A percentile compares a stretch with the other conserved stretches of the same genome.
phyloP scores from a whole-genome alignment of 1,140 invertebrate genomes.

The Brachionus asplanchnoidis region DNA sequence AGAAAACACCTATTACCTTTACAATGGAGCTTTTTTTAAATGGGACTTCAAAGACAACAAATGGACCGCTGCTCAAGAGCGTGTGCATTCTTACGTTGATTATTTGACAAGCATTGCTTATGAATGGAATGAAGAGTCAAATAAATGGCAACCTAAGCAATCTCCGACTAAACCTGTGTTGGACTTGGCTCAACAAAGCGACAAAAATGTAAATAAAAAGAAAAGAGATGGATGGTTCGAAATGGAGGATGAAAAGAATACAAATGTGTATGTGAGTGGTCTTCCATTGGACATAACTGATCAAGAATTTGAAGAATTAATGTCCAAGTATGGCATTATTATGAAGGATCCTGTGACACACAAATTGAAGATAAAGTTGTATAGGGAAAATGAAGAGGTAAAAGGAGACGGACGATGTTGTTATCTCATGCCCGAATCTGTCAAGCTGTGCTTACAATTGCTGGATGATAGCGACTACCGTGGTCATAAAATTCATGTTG shows the following conservation, averaged over 20 bases:
- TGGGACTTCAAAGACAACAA: constrained; percentile 24
- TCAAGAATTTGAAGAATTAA: constrained; percentile 70
- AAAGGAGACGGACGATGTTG: constrained; percentile 96
- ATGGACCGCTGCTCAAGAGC: not conserved
- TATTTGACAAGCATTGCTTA: constrained; percentile 15
- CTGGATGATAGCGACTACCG: constrained; percentile 79
- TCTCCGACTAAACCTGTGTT: not conserved
- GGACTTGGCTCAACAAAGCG: not conserved
- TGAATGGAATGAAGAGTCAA: constrained; percentile 34
- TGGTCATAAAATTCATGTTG: constrained; percentile 73
- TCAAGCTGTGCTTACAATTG: constrained; percentile 82
- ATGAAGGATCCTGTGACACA: constrained; percentile 75
- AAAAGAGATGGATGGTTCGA: constrained; percentile 76
- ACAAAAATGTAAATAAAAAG: not conserved
- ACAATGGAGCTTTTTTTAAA: constrained; percentile 34
- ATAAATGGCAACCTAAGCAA: constrained; percentile 22
- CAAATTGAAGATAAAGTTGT: constrained; percentile 89
- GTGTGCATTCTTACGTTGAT: constrained; percentile 38
- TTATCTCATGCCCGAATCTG: constrained; percentile 94
- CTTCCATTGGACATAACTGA: constrained; percentile 82
- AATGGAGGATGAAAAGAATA: constrained; percentile 81
- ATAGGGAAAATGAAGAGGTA: constrained; percentile 69
- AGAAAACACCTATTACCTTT: constrained; percentile 26
- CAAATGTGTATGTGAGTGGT: constrained; percentile 92
- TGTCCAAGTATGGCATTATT: constrained; percentile 92